These are phyloP conservation scores for Anagrus nilaparvatae DNA, from an alignment of 1,140 invertebrate species.

Conservation along the genomic window DNA sequence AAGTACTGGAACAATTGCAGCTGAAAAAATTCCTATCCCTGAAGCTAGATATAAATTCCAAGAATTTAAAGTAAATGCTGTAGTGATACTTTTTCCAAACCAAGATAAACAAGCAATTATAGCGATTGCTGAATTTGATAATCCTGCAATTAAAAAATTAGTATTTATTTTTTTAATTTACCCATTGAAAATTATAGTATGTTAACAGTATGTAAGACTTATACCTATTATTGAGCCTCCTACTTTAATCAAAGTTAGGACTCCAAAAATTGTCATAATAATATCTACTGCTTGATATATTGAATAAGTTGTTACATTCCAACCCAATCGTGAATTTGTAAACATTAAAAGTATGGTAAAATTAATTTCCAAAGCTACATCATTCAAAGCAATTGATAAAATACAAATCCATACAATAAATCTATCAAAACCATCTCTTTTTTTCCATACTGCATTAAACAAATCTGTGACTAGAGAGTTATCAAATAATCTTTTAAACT, in stretches of 20 bases:
- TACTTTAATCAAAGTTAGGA: conserved; percentile 13
- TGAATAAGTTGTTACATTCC: conserved; percentile 42
- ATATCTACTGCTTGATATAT: conserved; percentile 18
- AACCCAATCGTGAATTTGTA: conserved; percentile 51
- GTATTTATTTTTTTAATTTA: too few species aligned
- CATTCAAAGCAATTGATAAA: conserved; percentile 42
- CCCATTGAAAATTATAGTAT: too few species aligned
- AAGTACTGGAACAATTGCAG: conserved; percentile 48
- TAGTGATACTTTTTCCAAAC: conserved; percentile 11
- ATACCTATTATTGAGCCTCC: conserved; percentile 8
- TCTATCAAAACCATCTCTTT: conserved; percentile 47
- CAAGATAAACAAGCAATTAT: conserved; percentile 3
- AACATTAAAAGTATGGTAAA: conserved; percentile 51
- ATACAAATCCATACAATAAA: conserved; percentile 50
- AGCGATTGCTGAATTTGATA: background rate
- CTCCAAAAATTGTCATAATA: conserved; percentile 10
- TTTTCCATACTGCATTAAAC: conserved; percentile 45
- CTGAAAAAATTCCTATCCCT: conserved; percentile 43
- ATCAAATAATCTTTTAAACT: conserved; percentile 43
- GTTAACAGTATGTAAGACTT: too few species aligned
- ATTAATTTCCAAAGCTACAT: conserved; percentile 47
- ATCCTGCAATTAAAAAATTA: too few species aligned
- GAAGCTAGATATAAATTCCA: conserved; percentile 56
- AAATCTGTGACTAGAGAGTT: conserved; percentile 36
- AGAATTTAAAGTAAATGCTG: conserved; percentile 42